phyloP scores from a whole-genome alignment of 2,797 vertebrate genomes.

The Hydrophis major region DNA sequence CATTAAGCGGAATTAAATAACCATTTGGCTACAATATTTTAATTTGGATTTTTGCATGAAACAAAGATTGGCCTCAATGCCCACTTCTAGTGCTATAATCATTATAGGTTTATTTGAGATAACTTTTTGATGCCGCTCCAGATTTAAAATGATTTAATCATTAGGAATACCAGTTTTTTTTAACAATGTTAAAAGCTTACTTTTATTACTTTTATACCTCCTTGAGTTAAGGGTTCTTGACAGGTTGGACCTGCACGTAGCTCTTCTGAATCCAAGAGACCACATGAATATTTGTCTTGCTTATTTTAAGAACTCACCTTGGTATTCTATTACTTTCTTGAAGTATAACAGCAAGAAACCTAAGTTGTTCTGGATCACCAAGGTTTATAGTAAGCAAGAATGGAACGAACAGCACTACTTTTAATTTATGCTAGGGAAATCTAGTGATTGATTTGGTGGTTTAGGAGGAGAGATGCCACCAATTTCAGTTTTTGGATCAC shows the following conservation, averaged over 20 bases:
- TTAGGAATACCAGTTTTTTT: not conserved
- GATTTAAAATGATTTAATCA: not conserved
- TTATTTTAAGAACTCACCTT: conserved; percentile 19
- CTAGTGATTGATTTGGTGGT: conserved; percentile 11
- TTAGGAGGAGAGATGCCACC: conserved; percentile 8
- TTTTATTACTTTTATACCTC: not conserved
- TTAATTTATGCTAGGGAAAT: not conserved
- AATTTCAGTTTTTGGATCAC: conserved; percentile 20
- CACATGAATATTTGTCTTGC: not conserved
- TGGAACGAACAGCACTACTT: not conserved
- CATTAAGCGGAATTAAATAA: not conserved
- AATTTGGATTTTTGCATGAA: not conserved
- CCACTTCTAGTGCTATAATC: not conserved
- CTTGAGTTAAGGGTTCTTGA: not conserved
- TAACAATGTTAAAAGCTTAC: not conserved
- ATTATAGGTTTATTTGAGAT: not conserved
- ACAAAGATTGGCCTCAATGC: not conserved
- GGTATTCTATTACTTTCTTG: conserved; percentile 1
- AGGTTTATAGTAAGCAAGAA: conserved; percentile 4
- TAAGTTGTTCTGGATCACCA: not conserved
- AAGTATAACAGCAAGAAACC: not conserved
- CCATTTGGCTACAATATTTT: not conserved
- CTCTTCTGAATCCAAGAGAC: not conserved
- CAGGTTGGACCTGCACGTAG: not conserved
- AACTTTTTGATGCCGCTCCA: not conserved